Evolutionary conservation across 1,140 invertebrate species (phyloP).

Genomic region (Chrysoperla carnea): DNA sequence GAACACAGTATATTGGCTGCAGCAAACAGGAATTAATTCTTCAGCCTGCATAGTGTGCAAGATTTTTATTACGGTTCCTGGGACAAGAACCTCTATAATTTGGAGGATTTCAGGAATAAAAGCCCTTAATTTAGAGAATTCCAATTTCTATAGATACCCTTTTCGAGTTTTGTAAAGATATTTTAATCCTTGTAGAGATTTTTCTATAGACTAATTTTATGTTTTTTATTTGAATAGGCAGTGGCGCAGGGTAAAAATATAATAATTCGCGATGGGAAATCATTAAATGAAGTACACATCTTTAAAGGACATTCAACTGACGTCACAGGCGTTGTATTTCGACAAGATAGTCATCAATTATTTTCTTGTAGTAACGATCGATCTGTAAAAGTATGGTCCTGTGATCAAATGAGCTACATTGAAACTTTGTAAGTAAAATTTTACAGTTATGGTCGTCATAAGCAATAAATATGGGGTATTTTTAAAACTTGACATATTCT

Average conservation of each 20-base stretch:
- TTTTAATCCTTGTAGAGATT: no score
- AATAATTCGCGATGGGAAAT: constrained; percentile 67
- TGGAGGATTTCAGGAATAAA: no score
- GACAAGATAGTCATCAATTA: constrained; percentile 71
- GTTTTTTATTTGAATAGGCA: constrained; percentile 20
- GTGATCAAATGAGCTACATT: constrained; percentile 90
- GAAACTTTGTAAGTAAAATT: constrained; percentile 59
- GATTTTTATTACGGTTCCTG: no score
- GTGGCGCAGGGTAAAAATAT: constrained; percentile 61
- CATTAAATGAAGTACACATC: constrained; percentile 58
- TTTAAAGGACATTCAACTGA: constrained; percentile 61
- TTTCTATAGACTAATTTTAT: no score
- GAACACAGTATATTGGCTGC: no score
- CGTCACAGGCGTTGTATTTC: constrained; percentile 69
- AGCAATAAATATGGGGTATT: constrained; percentile 2
- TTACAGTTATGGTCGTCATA: no score
- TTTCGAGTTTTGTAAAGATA: no score
- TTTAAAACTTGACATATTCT: not conserved
- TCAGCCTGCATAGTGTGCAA: no score
- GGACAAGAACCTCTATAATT: no score
- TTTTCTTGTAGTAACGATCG: constrained; percentile 73
- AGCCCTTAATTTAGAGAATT: no score
- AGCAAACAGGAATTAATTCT: no score
- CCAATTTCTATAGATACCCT: no score
- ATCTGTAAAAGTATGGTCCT: constrained; percentile 81